Base-by-base conservation (phyloP, 2,797 vertebrate species). In the Gastrophryne carolinensis region DNA sequence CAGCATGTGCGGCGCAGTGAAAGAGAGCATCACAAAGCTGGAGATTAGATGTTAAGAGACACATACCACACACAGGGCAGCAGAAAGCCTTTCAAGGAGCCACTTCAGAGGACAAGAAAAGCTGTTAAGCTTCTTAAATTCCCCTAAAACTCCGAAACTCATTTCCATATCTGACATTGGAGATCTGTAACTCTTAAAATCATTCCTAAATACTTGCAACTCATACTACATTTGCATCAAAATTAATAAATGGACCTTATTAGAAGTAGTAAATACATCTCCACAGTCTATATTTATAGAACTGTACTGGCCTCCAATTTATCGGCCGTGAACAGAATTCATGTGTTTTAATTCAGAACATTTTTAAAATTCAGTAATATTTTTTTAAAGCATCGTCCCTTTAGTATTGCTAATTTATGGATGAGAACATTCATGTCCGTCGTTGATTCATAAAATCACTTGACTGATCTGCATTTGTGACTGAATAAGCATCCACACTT, bases 81-180 rank as follows among this genome's bases (percentile, higher is more conserved):
- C 65, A 63, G 65, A 49, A 47, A 70, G 32, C 35, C 49, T 63
- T 70, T 76, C 47, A 76, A 70, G 73, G 5, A 75, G 47, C 32
- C 56, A 68, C 73, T 75, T 69, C 65, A 69, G 3, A 76, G 66
- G 57, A 76, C 73, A 76, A 69, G 56, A 76, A 76, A 76, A 76
- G 73, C 73, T 70, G 57, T 52, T 76, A 70, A 75, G 54, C 73
- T 68, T 61, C 73, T 58, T 76, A 76, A 54, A 62, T 76, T 61
- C 54, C 66, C 24, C 32, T 61, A 27, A 24, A 2, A 23, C 44
- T 19, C 44, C 44, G 58, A 67, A 67, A 24, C 61, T 47, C 17
- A 61, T 76, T 76, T 70, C 27, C 54, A 63, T 63, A 54, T 70
- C 15, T 54, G 21, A 76, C 65, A 63, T 76, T 19, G 54, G 44